These are phyloP conservation scores for Drosophila multiciliata DNA, from an alignment of 2,888 invertebrate species.

Conservation along the genomic window DNA sequence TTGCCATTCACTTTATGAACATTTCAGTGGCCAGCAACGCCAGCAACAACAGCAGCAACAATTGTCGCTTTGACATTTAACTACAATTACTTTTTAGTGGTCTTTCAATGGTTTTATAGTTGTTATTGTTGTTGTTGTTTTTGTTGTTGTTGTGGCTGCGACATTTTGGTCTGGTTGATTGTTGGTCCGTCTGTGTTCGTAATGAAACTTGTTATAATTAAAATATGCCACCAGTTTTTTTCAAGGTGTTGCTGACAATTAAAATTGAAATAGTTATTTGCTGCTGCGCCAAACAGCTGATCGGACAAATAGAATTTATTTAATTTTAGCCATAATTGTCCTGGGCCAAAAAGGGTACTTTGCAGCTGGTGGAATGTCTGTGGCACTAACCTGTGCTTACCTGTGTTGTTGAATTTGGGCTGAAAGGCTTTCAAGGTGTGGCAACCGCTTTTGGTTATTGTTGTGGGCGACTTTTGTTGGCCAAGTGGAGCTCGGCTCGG, in stretches of 20 bases:
- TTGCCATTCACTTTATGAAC: conserved; percentile 72
- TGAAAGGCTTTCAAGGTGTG: conserved; percentile 12
- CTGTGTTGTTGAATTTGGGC: conserved; percentile 3
- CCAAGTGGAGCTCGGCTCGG: conserved; percentile 1
- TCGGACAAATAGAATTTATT: conserved; percentile 33
- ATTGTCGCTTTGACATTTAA: conserved; percentile 80
- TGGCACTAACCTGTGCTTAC: conserved; percentile 3
- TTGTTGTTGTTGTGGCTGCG: conserved; percentile 18
- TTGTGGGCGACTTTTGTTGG: conserved; percentile 12
- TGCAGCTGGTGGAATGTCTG: conserved; percentile 14
- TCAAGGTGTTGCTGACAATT: conserved; percentile 68
- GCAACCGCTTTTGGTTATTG: conserved; percentile 1
- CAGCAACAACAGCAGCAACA: conserved; percentile 50
- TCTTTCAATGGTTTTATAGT: conserved; percentile 54
- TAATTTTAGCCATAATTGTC: conserved; percentile 37
- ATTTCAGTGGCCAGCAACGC: conserved; percentile 32
- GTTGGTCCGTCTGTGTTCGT: conserved; percentile 22
- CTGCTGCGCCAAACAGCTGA: conserved; percentile 31
- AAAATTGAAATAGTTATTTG: conserved; percentile 57
- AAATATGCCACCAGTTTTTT: conserved; percentile 63
- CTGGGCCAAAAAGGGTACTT: neutral
- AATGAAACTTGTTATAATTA: conserved; percentile 78
- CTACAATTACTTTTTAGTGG: conserved; percentile 79
- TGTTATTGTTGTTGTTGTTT: conserved; percentile 11
- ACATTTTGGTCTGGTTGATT: conserved; percentile 52